Base-by-base conservation (phyloP, 2,113 vertebrate genomes). In the Progne subis region DNA sequence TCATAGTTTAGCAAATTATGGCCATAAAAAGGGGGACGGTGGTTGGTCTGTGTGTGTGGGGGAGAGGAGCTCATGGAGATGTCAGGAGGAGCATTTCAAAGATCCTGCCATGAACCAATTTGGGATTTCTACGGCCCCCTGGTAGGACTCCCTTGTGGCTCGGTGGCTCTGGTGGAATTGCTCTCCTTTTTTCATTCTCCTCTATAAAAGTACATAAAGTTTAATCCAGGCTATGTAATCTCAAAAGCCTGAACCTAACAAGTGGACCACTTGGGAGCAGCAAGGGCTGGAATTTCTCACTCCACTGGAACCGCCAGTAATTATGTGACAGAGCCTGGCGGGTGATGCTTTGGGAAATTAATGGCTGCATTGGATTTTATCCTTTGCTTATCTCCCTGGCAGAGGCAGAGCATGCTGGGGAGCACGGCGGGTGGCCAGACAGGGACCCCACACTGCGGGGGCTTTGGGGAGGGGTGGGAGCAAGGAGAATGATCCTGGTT, bases 261-360 rank as follows among this genome's bases (percentile, higher is more conserved):
- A 93, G 93, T 57, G 79, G 93, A 44, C 76, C 94, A 52, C 91
- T 91, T 94, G 94, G 95, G 93, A 95, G 90, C 83, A 93, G 89
- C 79, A 18, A 47, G 14, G 84, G 88, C 88, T 95, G 92, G 59
- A 90, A 92, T 94, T 65, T 61, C 91, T 92, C 94, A 72, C 82
- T 94, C 63, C 2, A 11, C 81, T 89, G 96, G 93, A 93, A 69
- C 56, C 2, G 14, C 53, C 41, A 18, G 83, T 91, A 82, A 95
- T 95, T 75, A 72, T 7, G 60, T 87, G 95, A 34, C 88, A 82
- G 95, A 91, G 87, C 46, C 83, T 49, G 79, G 82, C 4, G 8
- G 92, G 67, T 71, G 83, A 86, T 56, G 77, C 93, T 5, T 14
- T 15, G 8, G 65, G 50, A 79, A 90, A 82, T 93, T 57, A 90